These are phyloP conservation scores for Mycteria americana DNA, from an alignment of 2,797 vertebrate genomes.

Conservation along the genomic window DNA sequence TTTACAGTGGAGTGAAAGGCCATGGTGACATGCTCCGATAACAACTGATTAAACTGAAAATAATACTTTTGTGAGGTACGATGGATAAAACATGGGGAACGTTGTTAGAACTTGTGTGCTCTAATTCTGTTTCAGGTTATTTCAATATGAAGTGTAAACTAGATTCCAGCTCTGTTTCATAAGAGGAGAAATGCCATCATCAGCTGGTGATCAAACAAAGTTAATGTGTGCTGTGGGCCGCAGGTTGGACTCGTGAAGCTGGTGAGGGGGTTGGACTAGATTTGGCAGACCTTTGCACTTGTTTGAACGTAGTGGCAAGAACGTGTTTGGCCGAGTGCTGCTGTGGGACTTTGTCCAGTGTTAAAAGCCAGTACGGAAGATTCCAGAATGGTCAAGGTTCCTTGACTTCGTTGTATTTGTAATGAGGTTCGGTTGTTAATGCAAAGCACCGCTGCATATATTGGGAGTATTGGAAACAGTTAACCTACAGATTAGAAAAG, in stretches of 20 bases:
- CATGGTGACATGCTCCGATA: fast-evolving
- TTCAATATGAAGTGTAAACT: not conserved
- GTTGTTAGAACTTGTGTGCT: not conserved
- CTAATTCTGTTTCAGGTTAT: not conserved
- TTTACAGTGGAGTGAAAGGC: not conserved
- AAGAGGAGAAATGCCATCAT: not conserved
- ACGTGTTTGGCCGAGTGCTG: not conserved
- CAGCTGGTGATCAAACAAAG: not conserved
- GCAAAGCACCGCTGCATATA: not conserved
- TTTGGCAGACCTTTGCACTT: not conserved
- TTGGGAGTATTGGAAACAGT: not conserved
- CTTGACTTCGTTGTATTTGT: not conserved
- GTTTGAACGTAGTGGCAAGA: not conserved
- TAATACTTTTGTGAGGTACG: not conserved
- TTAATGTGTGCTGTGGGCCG: not conserved
- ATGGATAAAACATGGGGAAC: not conserved
- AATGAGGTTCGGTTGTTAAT: fast-evolving
- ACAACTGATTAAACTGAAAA: not conserved
- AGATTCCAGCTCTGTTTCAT: not conserved
- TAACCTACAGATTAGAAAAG: not conserved
- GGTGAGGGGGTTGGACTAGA: not conserved
- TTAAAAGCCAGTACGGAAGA: not conserved
- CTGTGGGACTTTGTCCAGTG: not conserved
- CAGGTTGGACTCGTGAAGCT: not conserved
- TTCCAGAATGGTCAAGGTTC: not conserved